A percentile compares a stretch with the other conserved stretches of the same genome.
Conservation (phyloP, 2,113 vertebrate species). For the Centropus unirufus region DNA sequence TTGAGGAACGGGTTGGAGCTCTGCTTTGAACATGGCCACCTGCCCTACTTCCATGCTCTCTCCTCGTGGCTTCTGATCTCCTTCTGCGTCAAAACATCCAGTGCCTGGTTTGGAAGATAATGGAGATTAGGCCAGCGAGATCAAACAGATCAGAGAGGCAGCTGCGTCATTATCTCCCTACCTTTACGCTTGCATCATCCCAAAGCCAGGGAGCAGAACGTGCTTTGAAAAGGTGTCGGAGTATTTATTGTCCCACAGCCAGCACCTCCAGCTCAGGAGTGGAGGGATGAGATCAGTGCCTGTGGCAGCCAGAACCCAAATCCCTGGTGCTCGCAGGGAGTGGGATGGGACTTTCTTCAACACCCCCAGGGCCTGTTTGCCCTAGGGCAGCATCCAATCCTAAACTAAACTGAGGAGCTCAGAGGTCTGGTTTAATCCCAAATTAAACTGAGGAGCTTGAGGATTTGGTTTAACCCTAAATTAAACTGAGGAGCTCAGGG, state of each 20-base stretch:
- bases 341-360: not conserved
- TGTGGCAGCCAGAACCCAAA: not conserved
- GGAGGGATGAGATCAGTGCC: not conserved
- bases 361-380: accelerated
- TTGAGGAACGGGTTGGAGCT: not conserved
- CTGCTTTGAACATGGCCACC: not conserved
- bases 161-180: not conserved
- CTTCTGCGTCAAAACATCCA: not conserved
- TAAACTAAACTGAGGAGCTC: no score
- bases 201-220: not conserved
- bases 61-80: not conserved
- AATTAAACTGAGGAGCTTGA: no score
- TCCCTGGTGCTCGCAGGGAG: not conserved
- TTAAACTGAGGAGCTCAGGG: no score
- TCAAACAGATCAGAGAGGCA: not conserved
- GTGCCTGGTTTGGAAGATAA: not conserved
- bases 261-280: not conserved
- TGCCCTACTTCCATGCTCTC: not conserved
- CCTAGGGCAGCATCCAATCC: no score
- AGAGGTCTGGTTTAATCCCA: no score
- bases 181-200: not conserved
- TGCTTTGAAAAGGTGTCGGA: not conserved
- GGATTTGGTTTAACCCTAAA: no score
- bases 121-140: not conserved
- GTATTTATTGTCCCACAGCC: not conserved